Base-by-base conservation (phyloP, 2,797 vertebrate genomes). In the Otus scops region DNA sequence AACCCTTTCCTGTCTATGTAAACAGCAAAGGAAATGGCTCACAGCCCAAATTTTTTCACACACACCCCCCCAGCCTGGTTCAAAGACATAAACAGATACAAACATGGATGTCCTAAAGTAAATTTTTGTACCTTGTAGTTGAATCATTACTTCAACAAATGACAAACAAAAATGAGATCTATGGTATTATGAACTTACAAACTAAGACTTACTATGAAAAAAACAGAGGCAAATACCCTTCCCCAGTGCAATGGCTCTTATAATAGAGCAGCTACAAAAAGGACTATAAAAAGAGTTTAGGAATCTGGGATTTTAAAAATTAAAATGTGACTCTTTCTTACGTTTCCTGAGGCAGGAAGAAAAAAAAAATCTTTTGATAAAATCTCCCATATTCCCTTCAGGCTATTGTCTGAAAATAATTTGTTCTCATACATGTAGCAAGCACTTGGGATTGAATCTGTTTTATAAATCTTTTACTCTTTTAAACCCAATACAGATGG, bases 401-500 rank as follows among this genome's bases (percentile, higher is more conserved):
- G 70, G 76, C 59, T 92, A 9, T 60, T 86, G 54, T 92, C 60
- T 84, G 83, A 78, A 90, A 96, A 93, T 51, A 90, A 92, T 95
- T 95, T 93, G n/a, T 93, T 95, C 63, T 76, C n/a, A 34, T 53
- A 27, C 26, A 14, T 30, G 24, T 65, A 89, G 53, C 34, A 89
- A 91, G 27, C 74, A 50, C 17, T 73, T 76, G 54, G n/a, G 38
- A 90, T 69, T 79, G 34, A 88, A 76, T 28, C 36, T 91, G 26
- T 36, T 93, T 92, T 82, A 71, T 93, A 82, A 90, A 88, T 95
- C 22, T 90, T 86, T 54, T 88, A 23, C 70, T 95, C 50, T 86
- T 90, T 89, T 84, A 73, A 90, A 93, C 69, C 26, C 10, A 34
- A 50, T 78, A 61, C 43, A 76, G 85, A 85, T 95, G 59, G 77